These are phyloP conservation scores for Whitmania pigra DNA, from an alignment of 1,140 invertebrate species.

Conservation along the genomic window DNA sequence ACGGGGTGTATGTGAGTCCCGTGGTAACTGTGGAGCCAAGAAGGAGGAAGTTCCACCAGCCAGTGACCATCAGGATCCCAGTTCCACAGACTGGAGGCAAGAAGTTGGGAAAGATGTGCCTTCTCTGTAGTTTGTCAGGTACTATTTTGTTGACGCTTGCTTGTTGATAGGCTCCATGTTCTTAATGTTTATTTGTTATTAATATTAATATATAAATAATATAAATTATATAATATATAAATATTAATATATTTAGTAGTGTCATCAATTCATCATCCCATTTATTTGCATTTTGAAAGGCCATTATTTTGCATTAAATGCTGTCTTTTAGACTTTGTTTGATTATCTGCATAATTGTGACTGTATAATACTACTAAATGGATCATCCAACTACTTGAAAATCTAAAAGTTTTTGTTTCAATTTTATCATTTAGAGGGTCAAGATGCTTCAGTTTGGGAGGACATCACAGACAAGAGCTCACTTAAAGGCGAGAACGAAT, in stretches of 20 bases:
- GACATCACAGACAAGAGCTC: constrained; percentile 4
- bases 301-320: too few relatives aligned
- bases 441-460: constrained; percentile 2
- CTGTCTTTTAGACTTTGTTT: too few relatives aligned
- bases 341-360: too few relatives aligned
- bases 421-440: constrained; percentile 27
- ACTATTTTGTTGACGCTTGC: not conserved
- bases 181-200: too few relatives aligned
- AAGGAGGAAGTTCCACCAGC: constrained; percentile 94
- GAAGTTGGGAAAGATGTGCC: constrained; percentile 77
- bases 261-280: too few relatives aligned
- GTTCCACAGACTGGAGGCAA: constrained; percentile 78
- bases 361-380: too few relatives aligned
- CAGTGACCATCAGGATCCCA: constrained; percentile 93
- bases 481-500: not conserved
- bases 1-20: constrained; percentile 92
- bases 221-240: too few relatives aligned
- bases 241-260: too few relatives aligned
- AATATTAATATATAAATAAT: too few relatives aligned
- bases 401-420: too few relatives aligned
- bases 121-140: constrained; percentile 98
- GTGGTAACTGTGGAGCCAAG: constrained; percentile 97
- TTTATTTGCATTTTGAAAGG: too few relatives aligned
- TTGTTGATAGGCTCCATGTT: not conserved
- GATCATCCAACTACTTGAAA: too few relatives aligned